These are phyloP conservation scores for Autographa gamma DNA, from an alignment of 2,888 invertebrate genomes.

Conservation along the genomic window DNA sequence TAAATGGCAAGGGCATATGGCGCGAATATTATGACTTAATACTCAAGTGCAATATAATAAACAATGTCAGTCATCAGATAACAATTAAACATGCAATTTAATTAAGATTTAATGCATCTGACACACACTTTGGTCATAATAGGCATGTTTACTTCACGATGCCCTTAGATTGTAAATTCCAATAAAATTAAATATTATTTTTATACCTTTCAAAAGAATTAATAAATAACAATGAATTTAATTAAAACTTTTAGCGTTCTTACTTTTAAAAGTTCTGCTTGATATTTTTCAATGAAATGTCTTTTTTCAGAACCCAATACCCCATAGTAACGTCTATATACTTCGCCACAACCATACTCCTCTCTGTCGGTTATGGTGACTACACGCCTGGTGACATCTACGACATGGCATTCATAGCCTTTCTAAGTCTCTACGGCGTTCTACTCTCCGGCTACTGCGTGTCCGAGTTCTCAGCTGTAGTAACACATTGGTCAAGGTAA, in stretches of 20 bases:
- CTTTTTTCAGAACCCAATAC: conserved; percentile 72
- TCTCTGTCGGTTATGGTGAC: conserved; percentile 86
- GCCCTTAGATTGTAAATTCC: background rate
- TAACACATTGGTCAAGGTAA: conserved; percentile 85
- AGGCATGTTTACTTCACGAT: background rate
- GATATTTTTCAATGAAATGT: background rate
- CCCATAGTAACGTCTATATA: conserved; percentile 81
- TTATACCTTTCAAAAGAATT: no score
- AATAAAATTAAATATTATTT: background rate
- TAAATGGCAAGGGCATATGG: conserved; percentile 1
- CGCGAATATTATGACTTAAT: conserved; percentile 5
- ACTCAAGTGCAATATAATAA: background rate
- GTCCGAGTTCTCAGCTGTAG: conserved; percentile 85
- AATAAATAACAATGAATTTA: no score
- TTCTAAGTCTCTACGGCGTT: conserved; percentile 84
- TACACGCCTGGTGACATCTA: conserved; percentile 80
- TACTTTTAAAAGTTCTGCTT: no score
- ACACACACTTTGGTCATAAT: background rate
- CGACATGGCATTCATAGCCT: conserved; percentile 83
- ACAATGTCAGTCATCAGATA: conserved; percentile 1
- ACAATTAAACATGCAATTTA: background rate
- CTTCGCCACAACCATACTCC: conserved; percentile 80
- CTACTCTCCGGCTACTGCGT: conserved; percentile 85
- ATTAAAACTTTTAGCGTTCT: no score
- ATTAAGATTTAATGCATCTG: background rate